Conservation (phyloP, 2,113 vertebrate genomes). For the Ctenodactylus gundi region DNA sequence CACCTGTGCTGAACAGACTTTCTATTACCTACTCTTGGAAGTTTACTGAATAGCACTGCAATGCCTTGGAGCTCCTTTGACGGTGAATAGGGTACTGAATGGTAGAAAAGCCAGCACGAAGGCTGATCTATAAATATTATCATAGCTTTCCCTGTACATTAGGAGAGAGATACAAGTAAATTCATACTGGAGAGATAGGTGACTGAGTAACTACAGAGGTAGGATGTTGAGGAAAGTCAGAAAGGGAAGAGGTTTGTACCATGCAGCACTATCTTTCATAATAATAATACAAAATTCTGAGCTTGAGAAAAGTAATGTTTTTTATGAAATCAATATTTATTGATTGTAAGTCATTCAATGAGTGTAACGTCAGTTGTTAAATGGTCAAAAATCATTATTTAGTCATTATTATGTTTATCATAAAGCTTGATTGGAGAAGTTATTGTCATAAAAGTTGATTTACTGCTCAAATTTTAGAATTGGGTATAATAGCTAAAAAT, state of each 20-base stretch:
- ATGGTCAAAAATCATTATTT: neutral
- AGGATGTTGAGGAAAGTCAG: neutral
- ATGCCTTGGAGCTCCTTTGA: neutral
- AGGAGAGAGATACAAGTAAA: neutral
- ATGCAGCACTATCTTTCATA: neutral
- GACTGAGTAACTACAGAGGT: neutral
- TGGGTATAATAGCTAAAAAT: constrained; percentile 40
- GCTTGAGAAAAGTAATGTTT: neutral
- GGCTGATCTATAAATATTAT: neutral
- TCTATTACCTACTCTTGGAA: neutral
- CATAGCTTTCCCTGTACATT: neutral
- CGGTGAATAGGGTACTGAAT: neutral
- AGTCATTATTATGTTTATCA: neutral
- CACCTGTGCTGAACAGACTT: neutral
- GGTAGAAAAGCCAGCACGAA: neutral
- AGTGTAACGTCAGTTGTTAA: no score
- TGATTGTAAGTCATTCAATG: neutral
- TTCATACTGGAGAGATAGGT: neutral
- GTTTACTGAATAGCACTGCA: neutral
- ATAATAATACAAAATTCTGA: neutral
- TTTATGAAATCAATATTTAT: neutral
- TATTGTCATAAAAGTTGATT: neutral
- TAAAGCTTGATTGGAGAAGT: neutral
- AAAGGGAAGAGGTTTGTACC: neutral
- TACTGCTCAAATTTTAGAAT: constrained; percentile 70